Conservation (phyloP, 2,888 invertebrate species). For the Stenichneumon culpator region DNA sequence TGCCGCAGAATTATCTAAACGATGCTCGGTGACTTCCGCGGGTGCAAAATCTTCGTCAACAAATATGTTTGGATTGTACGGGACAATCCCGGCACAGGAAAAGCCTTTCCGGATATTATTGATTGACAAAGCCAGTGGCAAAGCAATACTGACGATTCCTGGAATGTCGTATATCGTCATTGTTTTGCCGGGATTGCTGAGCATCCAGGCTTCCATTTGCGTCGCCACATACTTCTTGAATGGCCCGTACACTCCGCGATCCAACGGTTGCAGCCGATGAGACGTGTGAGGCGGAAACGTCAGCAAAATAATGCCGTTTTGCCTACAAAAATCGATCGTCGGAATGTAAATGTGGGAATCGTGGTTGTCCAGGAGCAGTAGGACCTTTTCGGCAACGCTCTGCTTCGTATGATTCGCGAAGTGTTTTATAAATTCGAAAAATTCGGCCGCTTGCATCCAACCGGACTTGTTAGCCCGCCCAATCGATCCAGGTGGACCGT, state of each 20-base stretch:
- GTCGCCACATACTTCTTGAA: slow-evolving; percentile 69
- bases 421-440: slow-evolving; percentile 33
- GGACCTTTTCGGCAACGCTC: neutral
- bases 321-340: slow-evolving; percentile 75
- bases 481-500: neutral
- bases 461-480: slow-evolving; percentile 18
- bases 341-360: slow-evolving; percentile 74
- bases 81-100: neutral
- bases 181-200: slow-evolving; percentile 65
- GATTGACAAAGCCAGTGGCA: slow-evolving; percentile 7
- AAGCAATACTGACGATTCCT: slow-evolving; percentile 60
- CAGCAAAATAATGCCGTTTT: slow-evolving; percentile 77
- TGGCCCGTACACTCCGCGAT: slow-evolving; percentile 75
- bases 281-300: slow-evolving; percentile 71
- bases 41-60: slow-evolving; percentile 24
- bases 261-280: slow-evolving; percentile 80
- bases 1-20: neutral
- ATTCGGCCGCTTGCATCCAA: slow-evolving; percentile 29
- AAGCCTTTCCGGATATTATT: slow-evolving; percentile 27
- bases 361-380: slow-evolving; percentile 74
- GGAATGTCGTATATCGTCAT: slow-evolving; percentile 78
- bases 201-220: slow-evolving; percentile 67
- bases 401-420: slow-evolving; percentile 27
- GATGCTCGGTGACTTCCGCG: slow-evolving; percentile 24
- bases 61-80: slow-evolving; percentile 26